Base-by-base conservation (phyloP, 2,797 vertebrate species). In the Tolypeutes matacus region DNA sequence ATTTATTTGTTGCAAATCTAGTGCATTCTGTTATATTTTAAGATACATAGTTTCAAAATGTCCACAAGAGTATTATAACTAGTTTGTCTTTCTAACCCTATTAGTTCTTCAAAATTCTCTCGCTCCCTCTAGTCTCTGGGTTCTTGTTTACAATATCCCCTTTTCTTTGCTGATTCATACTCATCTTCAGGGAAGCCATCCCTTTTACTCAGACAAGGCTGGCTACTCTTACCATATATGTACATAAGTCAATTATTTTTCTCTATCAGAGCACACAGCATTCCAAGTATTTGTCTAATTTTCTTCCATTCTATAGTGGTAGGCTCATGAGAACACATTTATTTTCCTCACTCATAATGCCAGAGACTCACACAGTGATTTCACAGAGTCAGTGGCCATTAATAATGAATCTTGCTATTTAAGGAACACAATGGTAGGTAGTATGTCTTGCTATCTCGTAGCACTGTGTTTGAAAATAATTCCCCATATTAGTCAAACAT, bases 111-210 rank as follows among this genome's bases (percentile, higher is more conserved):
- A 72, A 15, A 42, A 42, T 7, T 14, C 8, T 34, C 27, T 56
- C 62, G 51, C 5, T 84, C 9, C 36, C 17, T 78, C 17, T 21
- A 64, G 34, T 51, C 12, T 72, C n/a, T 36, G 15, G 42, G 25
- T 5, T 42, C 77, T 72, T 64, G 29, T 0, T 65, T 0, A 5
- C 11, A 13, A 31, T 23, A 0, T 6, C 31, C 25, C 62, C 31
- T 46, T 72, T 73, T 27, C 18, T 64, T 80, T 86, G 8, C 36
- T 58, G 15, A 60, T 84, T 64, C 10, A 60, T 42, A 31, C 5
- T 46, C 4, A 60, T 6, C 13, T 53, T 67, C 72, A 89, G 56
- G 42, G 34, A 88, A 42, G 6, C 8, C 8, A 92, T 62, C 36
- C 14, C 8, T 23, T 53, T 27, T 58, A 14, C 15, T 60, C 17